phyloP scores from a whole-genome alignment of 2,888 invertebrate species.

The Prenolepis imparis region DNA sequence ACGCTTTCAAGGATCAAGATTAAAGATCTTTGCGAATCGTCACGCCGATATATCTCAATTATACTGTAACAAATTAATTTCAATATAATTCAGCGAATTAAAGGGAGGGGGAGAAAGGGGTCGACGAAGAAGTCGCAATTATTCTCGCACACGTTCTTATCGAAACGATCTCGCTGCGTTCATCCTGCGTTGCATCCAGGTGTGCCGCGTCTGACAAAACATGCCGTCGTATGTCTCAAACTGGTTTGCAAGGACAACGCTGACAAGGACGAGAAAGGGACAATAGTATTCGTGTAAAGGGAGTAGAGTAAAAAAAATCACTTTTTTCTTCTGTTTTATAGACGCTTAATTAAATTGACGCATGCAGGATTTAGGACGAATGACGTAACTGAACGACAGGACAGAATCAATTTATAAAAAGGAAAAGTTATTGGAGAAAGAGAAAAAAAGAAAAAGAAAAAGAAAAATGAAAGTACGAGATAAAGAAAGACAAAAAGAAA shows the following conservation, averaged over 20 bases:
- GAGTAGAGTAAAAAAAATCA: conserved; percentile 59
- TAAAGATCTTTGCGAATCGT: neutral
- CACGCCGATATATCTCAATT: neutral
- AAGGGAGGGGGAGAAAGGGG: neutral
- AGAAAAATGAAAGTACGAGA: conserved; percentile 47
- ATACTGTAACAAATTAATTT: neutral
- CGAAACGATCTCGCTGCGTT: conserved; percentile 29
- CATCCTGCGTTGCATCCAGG: conserved; percentile 33
- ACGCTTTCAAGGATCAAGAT: neutral
- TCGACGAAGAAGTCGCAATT: conserved; percentile 6
- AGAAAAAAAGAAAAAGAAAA: conserved; percentile 42
- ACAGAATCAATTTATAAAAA: conserved; percentile 74
- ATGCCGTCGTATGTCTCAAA: conserved; percentile 38
- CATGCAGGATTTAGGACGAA: conserved; percentile 61
- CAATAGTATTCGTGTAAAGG: conserved; percentile 8
- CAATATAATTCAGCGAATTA: neutral
- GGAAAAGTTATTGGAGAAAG: conserved; percentile 42
- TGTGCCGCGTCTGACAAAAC: conserved; percentile 23
- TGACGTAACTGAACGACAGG: conserved; percentile 61
- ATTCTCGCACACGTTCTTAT: conserved; percentile 28
- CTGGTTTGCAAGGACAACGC: conserved; percentile 41
- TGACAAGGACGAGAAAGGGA: neutral
- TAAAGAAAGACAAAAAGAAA: conserved; percentile 39
- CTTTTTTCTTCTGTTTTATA: conserved; percentile 71
- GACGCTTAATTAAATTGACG: conserved; percentile 75